A percentile compares a stretch with the other conserved stretches of the same genome.
phyloP scores from a whole-genome alignment of 92 coral and sea anemone genomes.

The Scolanthus callimorphus region DNA sequence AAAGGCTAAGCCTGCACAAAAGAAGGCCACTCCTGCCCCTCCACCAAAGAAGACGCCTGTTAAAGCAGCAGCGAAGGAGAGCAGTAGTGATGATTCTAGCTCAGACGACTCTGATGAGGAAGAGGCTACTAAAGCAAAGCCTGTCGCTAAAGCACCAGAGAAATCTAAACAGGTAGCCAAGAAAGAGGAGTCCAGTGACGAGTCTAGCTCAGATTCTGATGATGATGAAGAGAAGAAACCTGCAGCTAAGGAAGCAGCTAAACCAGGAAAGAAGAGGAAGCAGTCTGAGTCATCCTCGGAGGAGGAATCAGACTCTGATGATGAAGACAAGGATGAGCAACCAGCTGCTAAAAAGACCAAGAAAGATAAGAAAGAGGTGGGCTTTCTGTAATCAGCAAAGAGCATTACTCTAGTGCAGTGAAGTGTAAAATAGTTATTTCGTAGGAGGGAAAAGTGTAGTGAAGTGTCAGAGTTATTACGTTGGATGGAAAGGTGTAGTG shows the following conservation, averaged over 20 bases:
- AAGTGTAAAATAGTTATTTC: too few relatives aligned
- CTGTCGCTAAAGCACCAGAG: neutral
- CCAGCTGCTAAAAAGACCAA: slow-evolving; percentile 23
- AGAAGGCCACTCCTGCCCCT: slow-evolving; percentile 5
- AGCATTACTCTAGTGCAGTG: too few relatives aligned
- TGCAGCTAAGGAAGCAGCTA: neutral
- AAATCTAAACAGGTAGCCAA: slow-evolving; percentile 21
- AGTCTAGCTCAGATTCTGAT: slow-evolving; percentile 51
- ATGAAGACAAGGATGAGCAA: slow-evolving; percentile 11
- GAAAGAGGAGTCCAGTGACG: too few relatives aligned
- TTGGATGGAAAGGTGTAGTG: too few relatives aligned
- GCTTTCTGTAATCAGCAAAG: too few relatives aligned
- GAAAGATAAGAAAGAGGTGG: slow-evolving; percentile 5
- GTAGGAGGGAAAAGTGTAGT: too few relatives aligned
- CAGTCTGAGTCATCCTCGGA: slow-evolving; percentile 2
- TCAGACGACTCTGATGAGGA: slow-evolving; percentile 13
- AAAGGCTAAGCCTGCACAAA: slow-evolving; percentile 13
- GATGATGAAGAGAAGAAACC: slow-evolving; percentile 12
- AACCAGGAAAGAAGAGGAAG: neutral
- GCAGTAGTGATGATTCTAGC: neutral
- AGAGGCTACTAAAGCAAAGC: neutral
- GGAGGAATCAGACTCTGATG: slow-evolving; percentile 28
- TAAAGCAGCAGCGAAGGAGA: slow-evolving; percentile 2
- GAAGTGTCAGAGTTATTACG: too few relatives aligned
- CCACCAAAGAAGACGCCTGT: neutral